A percentile compares a stretch with the other conserved stretches of the same genome.
phyloP scores from a whole-genome alignment of 2,797 vertebrate genomes.

The Parotocinclus haroldoi region DNA sequence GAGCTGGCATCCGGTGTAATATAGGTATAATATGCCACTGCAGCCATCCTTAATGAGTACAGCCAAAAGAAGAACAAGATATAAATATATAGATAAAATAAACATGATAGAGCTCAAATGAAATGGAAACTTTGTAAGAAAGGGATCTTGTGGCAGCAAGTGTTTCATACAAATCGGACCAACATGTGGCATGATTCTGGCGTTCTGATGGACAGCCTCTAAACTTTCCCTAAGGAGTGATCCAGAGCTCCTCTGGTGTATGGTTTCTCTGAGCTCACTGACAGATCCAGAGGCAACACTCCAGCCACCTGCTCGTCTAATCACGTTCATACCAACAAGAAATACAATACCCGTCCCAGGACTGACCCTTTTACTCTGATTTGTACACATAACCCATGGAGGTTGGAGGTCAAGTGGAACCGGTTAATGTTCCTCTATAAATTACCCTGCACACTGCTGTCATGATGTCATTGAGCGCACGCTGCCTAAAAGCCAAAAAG shows the following conservation, averaged over 20 bases:
- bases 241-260: background rate
- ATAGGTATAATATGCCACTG: no score
- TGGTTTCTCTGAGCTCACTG: background rate
- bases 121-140: no score
- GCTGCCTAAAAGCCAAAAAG: background rate
- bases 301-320: background rate
- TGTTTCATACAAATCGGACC: background rate
- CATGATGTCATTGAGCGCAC: constrained; percentile 14
- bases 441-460: background rate
- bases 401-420: constrained; percentile 4
- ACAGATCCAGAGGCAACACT: background rate
- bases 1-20: no score
- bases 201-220: background rate
- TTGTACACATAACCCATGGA: constrained; percentile 3
- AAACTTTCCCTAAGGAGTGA: background rate
- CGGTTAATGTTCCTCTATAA: constrained; percentile 8
- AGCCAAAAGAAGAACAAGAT: no score
- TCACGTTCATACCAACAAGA: background rate
- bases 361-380: background rate
- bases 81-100: no score
- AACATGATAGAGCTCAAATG: no score
- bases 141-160: background rate
- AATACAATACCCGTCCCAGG: background rate
- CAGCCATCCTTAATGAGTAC: no score
- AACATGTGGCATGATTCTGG: background rate